Base-by-base conservation (phyloP, 2,797 vertebrate genomes). In the Sebastes baramenuke region DNA sequence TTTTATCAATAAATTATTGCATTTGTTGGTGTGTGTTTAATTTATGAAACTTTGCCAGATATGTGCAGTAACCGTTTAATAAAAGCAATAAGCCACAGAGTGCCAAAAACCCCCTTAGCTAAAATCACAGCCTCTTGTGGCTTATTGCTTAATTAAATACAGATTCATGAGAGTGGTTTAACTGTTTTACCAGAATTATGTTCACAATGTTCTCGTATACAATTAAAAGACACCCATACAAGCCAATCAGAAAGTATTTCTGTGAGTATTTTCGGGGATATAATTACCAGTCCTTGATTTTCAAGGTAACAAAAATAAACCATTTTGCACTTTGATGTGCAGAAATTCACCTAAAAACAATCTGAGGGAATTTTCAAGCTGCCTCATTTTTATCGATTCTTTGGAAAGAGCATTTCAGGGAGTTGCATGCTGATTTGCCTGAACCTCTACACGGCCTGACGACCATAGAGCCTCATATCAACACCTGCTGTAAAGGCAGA, bases 401-500 rank as follows among this genome's bases (percentile, higher is more conserved):
- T 16, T 65, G 46, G 18, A 80, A 78, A 72, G 25, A 52, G 22
- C 4, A 25, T 76, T 73, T 74, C 62, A 56, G 54, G 42, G 25
- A 62, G 67, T 56, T 64, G 38, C 32, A 8, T 38, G 62, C 38
- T 55, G 38, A 79, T 85, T 77, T 60, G 3, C 1, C 24, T 18
- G 25, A 71, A 75, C 25, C 8, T 12, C 34, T 5, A 8, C 34
- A 59, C 27, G 60, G 22, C 30, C 29, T 25, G 25, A 77, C 64
- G 67, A 46, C 2, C 29, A 68, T 12, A 30, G 32, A 76, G 67
- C 76, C 62, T 64, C 52, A 71, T 30, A 64, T 84, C 65, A 49
- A 42, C 67, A 82, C 62, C 64, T 80, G 74, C 56, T 32, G 5
- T 22, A 59, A 30, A 55, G 77, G 49, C 52, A 67, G 71, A 61